Evolutionary conservation across 2,888 invertebrate genomes (phyloP), one percentile per base, ranked within the genome.

Genomic region (Spialia ferax): DNA sequence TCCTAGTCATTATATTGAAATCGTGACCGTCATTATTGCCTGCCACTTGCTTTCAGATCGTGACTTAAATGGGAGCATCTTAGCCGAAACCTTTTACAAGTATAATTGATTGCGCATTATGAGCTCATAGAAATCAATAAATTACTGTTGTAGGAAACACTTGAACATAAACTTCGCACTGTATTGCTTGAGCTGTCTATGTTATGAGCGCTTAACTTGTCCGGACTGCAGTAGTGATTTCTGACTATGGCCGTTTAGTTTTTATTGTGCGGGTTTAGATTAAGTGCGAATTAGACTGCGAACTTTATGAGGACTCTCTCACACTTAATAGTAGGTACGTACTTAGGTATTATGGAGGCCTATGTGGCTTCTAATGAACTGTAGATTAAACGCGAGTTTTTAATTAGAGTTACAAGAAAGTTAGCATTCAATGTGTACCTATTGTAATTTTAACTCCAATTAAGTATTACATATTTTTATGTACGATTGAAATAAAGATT

Each of bases 71-170:
- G 54, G 60, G 60, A 66, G 66, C 65, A 66, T 66, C 65, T 38
- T 42, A 65, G 65, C 65, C 65, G 59, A 66, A 66, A 66, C 65
- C 59, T 45, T 11, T 66, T 66, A 66, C 65, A 66, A 66, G 65
- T 66, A 60, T 66, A 66, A 66, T 66, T 60, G 65, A 66, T 66
- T 66, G 65, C 65, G 59, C 52, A 66, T 60, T 60, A 66, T 66
- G 65, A 65, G 20, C 52, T 59, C 65, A 20, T 66, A 42, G 52
- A 52, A 54, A 29, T 42, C 59, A 20, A 66, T 66, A 66, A 66
- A 66, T 66, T 66, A 52, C 52, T 23, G 52, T 42, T 59, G 65
- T 66, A 66, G 59, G 50, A 60, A 59, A 66, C 35, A 59, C 50
- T 52, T 2, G 35, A 60, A 23, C 59, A 60, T 59, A 57, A 50